phyloP scores from a whole-genome alignment of 2,797 vertebrate genomes.

The Sebastes taczanowskii region DNA sequence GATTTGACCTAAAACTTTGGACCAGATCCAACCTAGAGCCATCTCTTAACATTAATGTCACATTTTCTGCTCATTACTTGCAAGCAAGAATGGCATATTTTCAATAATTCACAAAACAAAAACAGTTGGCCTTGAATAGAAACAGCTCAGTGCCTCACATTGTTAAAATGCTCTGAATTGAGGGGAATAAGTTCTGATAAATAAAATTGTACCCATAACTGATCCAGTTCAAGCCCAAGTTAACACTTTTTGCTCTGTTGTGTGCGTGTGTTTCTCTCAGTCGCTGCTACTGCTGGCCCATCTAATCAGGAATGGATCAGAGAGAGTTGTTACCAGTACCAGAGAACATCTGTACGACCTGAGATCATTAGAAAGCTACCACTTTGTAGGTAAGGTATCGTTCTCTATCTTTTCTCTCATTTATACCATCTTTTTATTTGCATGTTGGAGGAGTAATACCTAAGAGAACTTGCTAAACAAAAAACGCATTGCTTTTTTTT shows the following conservation, averaged over 20 bases:
- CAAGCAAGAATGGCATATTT: neutral
- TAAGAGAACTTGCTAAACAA: neutral
- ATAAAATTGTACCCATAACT: neutral
- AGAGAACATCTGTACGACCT: conserved; percentile 99
- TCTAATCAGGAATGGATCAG: conserved; percentile 98
- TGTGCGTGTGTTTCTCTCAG: conserved; percentile 73
- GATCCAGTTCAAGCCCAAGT: neutral
- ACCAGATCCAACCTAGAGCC: neutral
- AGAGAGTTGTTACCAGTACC: conserved; percentile 97
- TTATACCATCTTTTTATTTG: conserved; percentile 15
- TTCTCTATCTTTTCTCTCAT: conserved; percentile 77
- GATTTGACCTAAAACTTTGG: neutral
- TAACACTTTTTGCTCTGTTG: neutral
- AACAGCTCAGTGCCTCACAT: neutral
- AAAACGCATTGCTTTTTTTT: conserved; percentile 73
- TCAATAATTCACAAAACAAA: neutral
- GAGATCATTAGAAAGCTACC: conserved; percentile 98
- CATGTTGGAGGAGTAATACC: neutral
- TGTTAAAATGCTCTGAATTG: neutral
- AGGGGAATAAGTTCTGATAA: neutral
- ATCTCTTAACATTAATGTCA: neutral
- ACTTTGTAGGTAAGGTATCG: conserved; percentile 92
- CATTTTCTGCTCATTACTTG: neutral
- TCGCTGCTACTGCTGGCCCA: conserved; percentile 94
- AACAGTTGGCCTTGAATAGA: neutral